Percentiles rank a stretch among this genome's conserved stretches.
Evolutionary conservation across 2,113 vertebrate species (phyloP).

Genomic region (Petrocephalus microphthalmus): DNA sequence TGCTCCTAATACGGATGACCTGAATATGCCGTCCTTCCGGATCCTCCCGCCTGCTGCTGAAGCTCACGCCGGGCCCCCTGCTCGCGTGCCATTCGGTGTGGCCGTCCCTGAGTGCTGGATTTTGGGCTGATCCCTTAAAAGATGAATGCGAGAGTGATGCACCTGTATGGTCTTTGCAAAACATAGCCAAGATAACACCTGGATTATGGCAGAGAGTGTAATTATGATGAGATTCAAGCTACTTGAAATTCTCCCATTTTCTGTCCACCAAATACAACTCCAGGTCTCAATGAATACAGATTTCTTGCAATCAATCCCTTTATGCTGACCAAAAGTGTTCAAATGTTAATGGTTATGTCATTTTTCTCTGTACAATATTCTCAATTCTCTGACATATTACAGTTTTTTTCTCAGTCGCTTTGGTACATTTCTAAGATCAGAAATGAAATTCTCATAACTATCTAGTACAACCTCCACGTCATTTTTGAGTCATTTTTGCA

Average conservation of each 20-base stretch:
- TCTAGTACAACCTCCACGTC: no score
- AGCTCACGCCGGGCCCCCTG: conserved; percentile 21
- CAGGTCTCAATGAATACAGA: background rate
- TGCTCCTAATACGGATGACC: conserved; percentile 29
- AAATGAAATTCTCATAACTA: no score
- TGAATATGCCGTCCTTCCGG: conserved; percentile 37
- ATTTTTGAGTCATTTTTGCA: no score
- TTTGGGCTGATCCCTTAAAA: background rate
- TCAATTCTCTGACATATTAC: background rate
- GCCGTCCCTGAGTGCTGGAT: background rate
- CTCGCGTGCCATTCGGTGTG: background rate
- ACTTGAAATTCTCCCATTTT: background rate
- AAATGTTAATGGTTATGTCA: background rate
- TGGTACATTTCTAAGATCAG: no score
- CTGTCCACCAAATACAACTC: background rate
- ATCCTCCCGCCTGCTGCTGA: conserved; percentile 39
- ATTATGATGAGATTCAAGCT: background rate
- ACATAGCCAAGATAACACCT: background rate
- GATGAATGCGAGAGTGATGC: background rate
- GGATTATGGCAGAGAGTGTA: background rate
- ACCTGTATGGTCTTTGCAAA: background rate
- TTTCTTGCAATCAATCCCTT: background rate
- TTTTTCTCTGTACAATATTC: background rate
- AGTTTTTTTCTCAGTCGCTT: background rate
- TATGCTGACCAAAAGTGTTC: background rate